These are phyloP conservation scores for Coenobita brevimanus DNA, from an alignment of 1,140 invertebrate genomes.

Conservation along the genomic window DNA sequence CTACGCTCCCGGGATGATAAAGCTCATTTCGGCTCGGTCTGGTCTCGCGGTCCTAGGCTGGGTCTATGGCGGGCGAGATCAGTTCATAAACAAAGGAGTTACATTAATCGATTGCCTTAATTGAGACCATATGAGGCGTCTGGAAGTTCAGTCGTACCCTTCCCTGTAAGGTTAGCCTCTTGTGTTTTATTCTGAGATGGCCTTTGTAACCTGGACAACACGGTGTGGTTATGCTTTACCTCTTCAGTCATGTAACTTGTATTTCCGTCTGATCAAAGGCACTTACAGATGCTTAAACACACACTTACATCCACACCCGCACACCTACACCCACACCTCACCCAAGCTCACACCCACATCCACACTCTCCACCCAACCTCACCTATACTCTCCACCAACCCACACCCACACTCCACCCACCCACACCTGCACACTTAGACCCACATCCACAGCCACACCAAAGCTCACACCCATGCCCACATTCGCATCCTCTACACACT, in stretches of 20 bases:
- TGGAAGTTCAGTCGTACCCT: slow-evolving; percentile 17
- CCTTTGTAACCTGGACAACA: no score
- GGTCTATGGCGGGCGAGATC: slow-evolving; percentile 60
- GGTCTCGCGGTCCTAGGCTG: not conserved
- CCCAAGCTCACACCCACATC: no score
- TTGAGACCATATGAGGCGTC: slow-evolving; percentile 58
- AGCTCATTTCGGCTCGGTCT: not conserved
- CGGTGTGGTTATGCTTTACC: no score
- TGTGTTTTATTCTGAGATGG: no score
- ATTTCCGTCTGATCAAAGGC: no score
- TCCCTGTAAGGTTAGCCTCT: no score
- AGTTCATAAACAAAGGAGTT: slow-evolving; percentile 63
- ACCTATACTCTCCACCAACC: not conserved
- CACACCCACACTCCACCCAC: not conserved
- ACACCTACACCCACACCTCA: no score
- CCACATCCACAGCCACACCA: not conserved
- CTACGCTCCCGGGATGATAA: not conserved
- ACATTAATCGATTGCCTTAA: slow-evolving; percentile 66
- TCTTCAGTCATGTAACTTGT: no score
- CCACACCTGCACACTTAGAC: not conserved
- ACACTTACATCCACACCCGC: no score
- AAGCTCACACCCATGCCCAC: not conserved
- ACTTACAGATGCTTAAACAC: no score
- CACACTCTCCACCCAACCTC: not conserved
- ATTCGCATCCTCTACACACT: not conserved